Evolutionary conservation across 2,888 invertebrate genomes (phyloP).

Genomic region (Drosophila meridiana): DNA sequence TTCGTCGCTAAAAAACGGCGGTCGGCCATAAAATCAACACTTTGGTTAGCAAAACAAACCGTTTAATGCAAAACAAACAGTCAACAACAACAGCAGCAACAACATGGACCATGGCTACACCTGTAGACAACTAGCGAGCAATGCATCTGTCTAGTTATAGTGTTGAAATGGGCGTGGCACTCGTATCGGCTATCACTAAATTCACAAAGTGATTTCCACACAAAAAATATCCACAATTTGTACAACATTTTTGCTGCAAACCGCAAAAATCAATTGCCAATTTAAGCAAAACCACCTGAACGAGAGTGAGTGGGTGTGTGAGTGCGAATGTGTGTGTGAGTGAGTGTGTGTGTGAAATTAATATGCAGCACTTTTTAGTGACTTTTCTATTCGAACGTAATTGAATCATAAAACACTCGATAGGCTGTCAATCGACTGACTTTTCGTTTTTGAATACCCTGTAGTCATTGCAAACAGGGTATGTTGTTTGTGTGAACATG

Average conservation of each 20-base stretch:
- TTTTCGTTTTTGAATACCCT: conserved; percentile 21
- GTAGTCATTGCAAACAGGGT: neutral
- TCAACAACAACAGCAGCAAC: conserved; percentile 34
- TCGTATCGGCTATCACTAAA: conserved; percentile 23
- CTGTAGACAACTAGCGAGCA: conserved; percentile 48
- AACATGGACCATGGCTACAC: conserved; percentile 54
- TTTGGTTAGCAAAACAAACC: conserved; percentile 81
- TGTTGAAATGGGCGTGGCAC: conserved; percentile 75
- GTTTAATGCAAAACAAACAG: conserved; percentile 74
- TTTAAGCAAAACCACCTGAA: conserved; percentile 56
- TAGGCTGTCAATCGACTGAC: conserved; percentile 1
- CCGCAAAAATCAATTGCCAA: conserved; percentile 84
- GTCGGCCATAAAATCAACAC: conserved; percentile 77
- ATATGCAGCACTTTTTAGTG: conserved; percentile 58
- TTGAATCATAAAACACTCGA: conserved; percentile 68
- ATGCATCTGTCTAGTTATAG: conserved; percentile 47
- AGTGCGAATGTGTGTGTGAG: conserved; percentile 13
- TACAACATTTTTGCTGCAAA: conserved; percentile 78
- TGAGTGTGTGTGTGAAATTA: conserved; percentile 44
- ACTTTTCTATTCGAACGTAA: conserved; percentile 68
- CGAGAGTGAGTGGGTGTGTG: conserved; percentile 9
- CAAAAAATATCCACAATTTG: conserved; percentile 63
- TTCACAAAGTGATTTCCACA: conserved; percentile 15
- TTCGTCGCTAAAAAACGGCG: conserved; percentile 43
- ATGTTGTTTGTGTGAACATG: neutral